Conservation (phyloP, 2,113 vertebrate species). For the Coreoperca whiteheadi region DNA sequence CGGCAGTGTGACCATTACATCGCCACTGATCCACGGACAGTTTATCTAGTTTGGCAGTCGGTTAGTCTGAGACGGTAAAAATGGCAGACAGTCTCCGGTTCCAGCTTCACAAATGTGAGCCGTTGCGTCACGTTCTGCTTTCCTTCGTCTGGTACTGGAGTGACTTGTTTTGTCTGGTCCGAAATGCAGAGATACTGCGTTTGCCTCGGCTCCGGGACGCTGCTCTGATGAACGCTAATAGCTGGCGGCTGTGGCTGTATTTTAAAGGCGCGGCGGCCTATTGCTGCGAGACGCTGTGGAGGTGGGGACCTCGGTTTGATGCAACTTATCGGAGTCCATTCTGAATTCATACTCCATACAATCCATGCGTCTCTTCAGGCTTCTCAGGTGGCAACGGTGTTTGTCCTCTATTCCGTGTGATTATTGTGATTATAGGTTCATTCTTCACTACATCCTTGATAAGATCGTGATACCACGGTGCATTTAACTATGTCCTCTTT, state of each 20-base stretch:
- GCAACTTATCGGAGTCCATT: background rate
- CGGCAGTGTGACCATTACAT: no score
- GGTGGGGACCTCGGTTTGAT: background rate
- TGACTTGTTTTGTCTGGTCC: no score
- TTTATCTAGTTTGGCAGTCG: no score
- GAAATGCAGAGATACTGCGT: no score
- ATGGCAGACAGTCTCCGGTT: no score
- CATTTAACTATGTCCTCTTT: slow-evolving; percentile 21
- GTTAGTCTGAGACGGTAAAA: no score
- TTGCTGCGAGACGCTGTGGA: background rate
- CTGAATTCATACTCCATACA: background rate
- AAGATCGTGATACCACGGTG: background rate
- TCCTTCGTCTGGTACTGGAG: background rate
- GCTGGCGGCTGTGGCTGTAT: background rate
- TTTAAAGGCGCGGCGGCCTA: background rate
- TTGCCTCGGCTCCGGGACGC: no score
- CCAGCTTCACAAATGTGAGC: no score
- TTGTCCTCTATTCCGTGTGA: slow-evolving; percentile 1
- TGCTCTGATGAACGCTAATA: no score
- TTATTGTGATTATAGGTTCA: slow-evolving; percentile 48
- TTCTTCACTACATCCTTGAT: slow-evolving; percentile 45
- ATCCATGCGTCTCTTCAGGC: background rate
- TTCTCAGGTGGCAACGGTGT: background rate
- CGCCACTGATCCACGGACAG: no score
- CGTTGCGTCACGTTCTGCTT: slow-evolving; percentile 36